Base-by-base conservation (phyloP, 2,797 vertebrate species). In the Tangara arthus region DNA sequence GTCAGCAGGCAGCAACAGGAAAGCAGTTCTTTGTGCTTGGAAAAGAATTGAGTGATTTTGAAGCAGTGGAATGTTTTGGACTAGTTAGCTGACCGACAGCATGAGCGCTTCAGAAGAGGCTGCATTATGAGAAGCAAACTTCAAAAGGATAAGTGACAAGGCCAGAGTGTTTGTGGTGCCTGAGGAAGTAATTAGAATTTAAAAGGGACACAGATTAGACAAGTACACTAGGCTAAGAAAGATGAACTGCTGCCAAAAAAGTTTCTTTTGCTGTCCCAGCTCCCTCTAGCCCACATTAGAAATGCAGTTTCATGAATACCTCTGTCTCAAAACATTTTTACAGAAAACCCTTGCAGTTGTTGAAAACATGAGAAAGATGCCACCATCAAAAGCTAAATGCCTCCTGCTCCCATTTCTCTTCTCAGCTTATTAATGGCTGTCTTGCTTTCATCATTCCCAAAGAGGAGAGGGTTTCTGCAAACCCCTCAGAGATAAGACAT, bases 101-200 rank as follows among this genome's bases (percentile, higher is more conserved):
- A 70, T 73, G 52, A 82, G 85, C 3, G 2, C 88, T 93, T 95
- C 92, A 95, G 90, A 95, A 95, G 93, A 91, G 75, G 64, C 91
- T 94, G 82, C 82, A 65, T 94, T 95, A 94, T 93, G 76, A 94
- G 82, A 81, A 91, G 77, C 37, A 82, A 92, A 96, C 96, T 95
- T 97, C 95, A 95, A 96, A 97, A 94, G 82, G 55, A 93, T 34
- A 91, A 93, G 69, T 89, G 95, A 95, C 93, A 96, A 95, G 90
- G 90, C 89, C 83, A 72, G 90, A 96, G 94, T 95, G 90, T 95
- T 96, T 95, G 90, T 79, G 81, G 83, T 92, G 93, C 94, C 83
- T 83, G 77, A 96, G 96, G 95, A 97, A 97, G 96, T 95, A 60
- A 97, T 96, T 96, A 96, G 87, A 96, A 97, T 96, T 96, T 96